Conservation (phyloP, 1,140 invertebrate species). For the Megathymus violae region DNA sequence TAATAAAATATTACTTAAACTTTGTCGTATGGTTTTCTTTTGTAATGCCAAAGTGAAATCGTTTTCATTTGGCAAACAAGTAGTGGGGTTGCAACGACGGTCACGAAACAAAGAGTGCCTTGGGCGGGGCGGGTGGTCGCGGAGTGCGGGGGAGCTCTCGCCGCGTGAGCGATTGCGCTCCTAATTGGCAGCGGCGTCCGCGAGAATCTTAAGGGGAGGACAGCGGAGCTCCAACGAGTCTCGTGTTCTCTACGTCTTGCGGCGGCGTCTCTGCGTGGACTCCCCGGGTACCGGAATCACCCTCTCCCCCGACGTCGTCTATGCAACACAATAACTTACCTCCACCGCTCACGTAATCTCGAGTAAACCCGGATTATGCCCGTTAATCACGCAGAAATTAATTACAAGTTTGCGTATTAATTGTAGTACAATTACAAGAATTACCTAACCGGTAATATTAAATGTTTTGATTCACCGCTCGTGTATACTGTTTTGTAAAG, state of each 20-base stretch:
- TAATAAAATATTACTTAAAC: no score
- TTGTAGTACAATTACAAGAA: constrained; percentile 78
- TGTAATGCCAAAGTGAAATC: constrained; percentile 68
- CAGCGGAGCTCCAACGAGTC: constrained; percentile 62
- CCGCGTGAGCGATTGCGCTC: no score
- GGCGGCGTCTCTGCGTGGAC: constrained; percentile 41
- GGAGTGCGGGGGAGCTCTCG: no score
- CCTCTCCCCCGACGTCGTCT: constrained; percentile 52
- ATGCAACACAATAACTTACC: constrained; percentile 76
- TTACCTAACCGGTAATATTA: constrained; percentile 52
- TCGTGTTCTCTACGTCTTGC: constrained; percentile 57
- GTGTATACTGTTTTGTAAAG: constrained; percentile 2
- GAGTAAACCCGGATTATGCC: constrained; percentile 79
- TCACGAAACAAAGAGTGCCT: no score
- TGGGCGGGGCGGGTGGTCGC: no score
- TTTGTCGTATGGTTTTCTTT: constrained; percentile 51
- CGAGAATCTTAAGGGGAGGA: constrained; percentile 84
- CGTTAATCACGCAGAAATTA: constrained; percentile 82
- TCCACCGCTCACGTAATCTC: constrained; percentile 77
- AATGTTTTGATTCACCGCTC: constrained; percentile 28
- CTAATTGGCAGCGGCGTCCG: constrained; percentile 84
- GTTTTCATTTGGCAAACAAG: constrained; percentile 74
- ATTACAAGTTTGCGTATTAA: constrained; percentile 83
- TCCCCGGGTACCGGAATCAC: constrained; percentile 38
- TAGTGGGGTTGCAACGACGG: no score